A percentile compares a stretch with the other conserved stretches of the same genome.
Evolutionary conservation across 2,113 vertebrate genomes (phyloP).

Genomic region (Meleagris gallopavo): DNA sequence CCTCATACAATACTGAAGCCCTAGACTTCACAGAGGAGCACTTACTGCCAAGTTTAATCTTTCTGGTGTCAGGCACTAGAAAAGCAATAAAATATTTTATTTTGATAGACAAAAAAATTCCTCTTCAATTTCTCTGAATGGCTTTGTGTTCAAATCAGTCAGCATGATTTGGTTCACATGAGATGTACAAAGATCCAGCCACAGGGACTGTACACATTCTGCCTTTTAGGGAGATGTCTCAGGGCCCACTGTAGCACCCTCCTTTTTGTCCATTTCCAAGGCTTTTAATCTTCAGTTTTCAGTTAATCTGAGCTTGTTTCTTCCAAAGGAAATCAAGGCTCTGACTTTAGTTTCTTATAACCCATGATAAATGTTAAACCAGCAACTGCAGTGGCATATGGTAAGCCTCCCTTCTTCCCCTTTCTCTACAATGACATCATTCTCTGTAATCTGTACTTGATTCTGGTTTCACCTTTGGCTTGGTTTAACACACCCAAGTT

Average conservation of each 20-base stretch:
- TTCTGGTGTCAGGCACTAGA: not conserved
- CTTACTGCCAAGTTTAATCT: not conserved
- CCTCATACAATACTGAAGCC: not conserved
- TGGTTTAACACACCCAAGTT: not conserved
- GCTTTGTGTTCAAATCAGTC: not conserved
- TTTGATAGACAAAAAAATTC: not conserved
- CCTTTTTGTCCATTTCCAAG: not conserved
- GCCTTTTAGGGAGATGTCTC: not conserved
- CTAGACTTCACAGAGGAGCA: not conserved
- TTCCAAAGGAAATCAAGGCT: not conserved
- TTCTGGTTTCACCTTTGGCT: not conserved
- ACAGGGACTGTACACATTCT: not conserved
- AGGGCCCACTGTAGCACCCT: not conserved
- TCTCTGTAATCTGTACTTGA: not conserved
- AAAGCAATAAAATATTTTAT: not conserved
- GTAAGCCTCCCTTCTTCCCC: not conserved
- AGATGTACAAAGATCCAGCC: not conserved
- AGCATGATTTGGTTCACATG: not conserved
- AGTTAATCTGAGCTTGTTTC: not conserved
- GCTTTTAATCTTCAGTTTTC: not conserved
- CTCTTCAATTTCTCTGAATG: not conserved
- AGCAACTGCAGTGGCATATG: fast-evolving
- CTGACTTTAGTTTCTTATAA: not conserved
- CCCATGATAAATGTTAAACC: not conserved
- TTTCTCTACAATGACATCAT: not conserved